Conservation (phyloP, 2,888 invertebrate genomes). For the Apotomis turbidana region DNA sequence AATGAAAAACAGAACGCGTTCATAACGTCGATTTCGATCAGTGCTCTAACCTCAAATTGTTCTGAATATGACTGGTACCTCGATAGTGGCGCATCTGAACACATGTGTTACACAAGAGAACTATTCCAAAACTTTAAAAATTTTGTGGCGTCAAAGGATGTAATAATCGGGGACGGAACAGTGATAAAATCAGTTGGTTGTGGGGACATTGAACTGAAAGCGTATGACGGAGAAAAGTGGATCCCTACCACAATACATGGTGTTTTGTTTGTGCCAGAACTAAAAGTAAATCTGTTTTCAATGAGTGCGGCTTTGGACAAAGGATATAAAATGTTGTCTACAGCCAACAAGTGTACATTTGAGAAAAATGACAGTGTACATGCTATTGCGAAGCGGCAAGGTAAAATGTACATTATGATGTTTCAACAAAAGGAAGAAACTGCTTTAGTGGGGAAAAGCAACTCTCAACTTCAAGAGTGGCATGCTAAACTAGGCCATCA, state of each 20-base stretch:
- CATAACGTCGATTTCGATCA: slow-evolving; percentile 6
- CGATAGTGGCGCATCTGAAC: slow-evolving; percentile 40
- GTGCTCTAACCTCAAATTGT: slow-evolving; percentile 7
- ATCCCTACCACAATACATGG: slow-evolving; percentile 2
- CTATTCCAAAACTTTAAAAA: not conserved
- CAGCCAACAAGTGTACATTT: not conserved
- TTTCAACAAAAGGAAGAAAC: slow-evolving; percentile 4
- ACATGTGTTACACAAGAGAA: slow-evolving; percentile 32
- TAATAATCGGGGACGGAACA: slow-evolving; percentile 5
- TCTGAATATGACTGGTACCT: slow-evolving; percentile 18
- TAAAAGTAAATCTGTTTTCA: slow-evolving; percentile 4
- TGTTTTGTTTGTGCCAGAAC: slow-evolving; percentile 15
- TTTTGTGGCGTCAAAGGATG: not conserved
- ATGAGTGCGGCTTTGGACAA: no score
- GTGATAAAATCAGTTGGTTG: slow-evolving; percentile 7
- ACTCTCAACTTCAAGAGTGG: not conserved
- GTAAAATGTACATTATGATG: slow-evolving; percentile 33
- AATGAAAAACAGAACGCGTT: slow-evolving; percentile 14
- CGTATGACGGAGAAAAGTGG: slow-evolving; percentile 1
- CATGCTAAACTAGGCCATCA: slow-evolving; percentile 9
- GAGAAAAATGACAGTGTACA: not conserved
- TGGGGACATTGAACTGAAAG: slow-evolving; percentile 9
- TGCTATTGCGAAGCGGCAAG: slow-evolving; percentile 25
- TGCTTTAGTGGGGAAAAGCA: slow-evolving; percentile 14
- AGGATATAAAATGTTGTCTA: no score